Base-by-base conservation (phyloP, 2,113 vertebrate genomes). In the Arvicanthis niloticus region DNA sequence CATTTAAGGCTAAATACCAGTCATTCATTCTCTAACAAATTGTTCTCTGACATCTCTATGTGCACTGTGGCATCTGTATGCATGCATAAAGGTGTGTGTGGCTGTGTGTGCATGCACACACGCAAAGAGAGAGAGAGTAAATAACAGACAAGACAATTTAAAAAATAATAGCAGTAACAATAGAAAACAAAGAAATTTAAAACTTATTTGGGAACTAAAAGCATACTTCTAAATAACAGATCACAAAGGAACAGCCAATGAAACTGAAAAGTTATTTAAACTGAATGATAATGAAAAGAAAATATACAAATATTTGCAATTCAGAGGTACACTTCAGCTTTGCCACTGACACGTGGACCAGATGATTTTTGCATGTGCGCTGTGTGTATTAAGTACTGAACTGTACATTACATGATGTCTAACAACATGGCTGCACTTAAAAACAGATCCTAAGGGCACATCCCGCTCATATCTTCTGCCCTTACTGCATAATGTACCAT, bases 91-190 rank as follows among this genome's bases (percentile, higher is more conserved):
- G 19, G 2, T 65, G 53, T 53, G 53, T 53, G 53, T 53, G 53
- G 11, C 13, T 53, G 24, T 62, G 60, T 62, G 24, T 8, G 11
- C 72, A 75, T 19, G 40, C 19, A 73, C n/a, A 73, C 70, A 37
- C 31, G 37, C 12, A 13, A 0, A 67, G 0, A 68, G 0, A 17
- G 16, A n/a, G 5, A n/a, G 37, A 21, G 6, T 73, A 73, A 40
- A 73, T 73, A 73, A 72, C 12, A 73, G 70, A 40, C 37, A 73
- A 40, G 17, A 73, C n/a, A 73, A 58, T 58, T 67, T 87, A 34
- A 77, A 87, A n/a, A 58, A 58, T 58, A 53, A 10, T n/a, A 77
- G 53, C 7, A 37, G 76, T 85, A 81, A 60, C 31, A 60, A 5
- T 53, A 91, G 48, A 70, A 80, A 48, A 48, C 9, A 80, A 58